phyloP scores from a whole-genome alignment of 1,140 invertebrate genomes.

The Cardiocondyla obscurior region DNA sequence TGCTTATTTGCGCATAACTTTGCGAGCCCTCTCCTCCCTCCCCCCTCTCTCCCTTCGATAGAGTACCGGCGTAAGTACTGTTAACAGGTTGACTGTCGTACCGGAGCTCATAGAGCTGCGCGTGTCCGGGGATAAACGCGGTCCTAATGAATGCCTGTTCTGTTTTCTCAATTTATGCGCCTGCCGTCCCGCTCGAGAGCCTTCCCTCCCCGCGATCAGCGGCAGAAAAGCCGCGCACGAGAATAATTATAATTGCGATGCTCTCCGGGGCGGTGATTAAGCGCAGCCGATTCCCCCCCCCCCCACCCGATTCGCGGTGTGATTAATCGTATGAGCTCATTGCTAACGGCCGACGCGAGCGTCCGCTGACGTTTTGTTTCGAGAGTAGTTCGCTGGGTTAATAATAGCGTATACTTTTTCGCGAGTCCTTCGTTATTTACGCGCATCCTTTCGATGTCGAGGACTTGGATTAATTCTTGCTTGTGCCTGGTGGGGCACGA shows the following conservation, averaged over 20 bases:
- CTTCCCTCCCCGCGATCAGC: constrained; percentile 2
- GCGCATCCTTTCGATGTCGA: neutral
- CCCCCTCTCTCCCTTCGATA: no score
- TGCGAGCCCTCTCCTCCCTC: constrained; percentile 58
- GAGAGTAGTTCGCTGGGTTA: neutral
- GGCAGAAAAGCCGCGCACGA: constrained; percentile 45
- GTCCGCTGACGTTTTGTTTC: neutral
- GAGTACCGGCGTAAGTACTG: constrained; percentile 26
- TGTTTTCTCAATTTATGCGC: constrained; percentile 57
- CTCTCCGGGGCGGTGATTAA: constrained; percentile 40
- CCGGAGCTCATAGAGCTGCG: constrained; percentile 28
- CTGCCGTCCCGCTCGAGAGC: constrained; percentile 13
- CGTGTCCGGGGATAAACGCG: constrained; percentile 42
- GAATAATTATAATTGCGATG: constrained; percentile 51
- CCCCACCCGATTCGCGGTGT: constrained; percentile 18
- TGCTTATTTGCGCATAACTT: constrained; percentile 72
- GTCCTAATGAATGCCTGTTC: constrained; percentile 52
- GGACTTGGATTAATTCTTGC: neutral
- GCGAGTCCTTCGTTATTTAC: neutral
- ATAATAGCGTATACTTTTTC: neutral
- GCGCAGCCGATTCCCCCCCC: constrained; percentile 43
- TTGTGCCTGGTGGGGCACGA: neutral
- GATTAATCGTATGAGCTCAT: constrained; percentile 39
- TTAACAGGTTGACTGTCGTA: constrained; percentile 50
- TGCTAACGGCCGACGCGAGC: neutral